Conservation (phyloP, 2,888 invertebrate species). For the Pandemis cinnamomeana region DNA sequence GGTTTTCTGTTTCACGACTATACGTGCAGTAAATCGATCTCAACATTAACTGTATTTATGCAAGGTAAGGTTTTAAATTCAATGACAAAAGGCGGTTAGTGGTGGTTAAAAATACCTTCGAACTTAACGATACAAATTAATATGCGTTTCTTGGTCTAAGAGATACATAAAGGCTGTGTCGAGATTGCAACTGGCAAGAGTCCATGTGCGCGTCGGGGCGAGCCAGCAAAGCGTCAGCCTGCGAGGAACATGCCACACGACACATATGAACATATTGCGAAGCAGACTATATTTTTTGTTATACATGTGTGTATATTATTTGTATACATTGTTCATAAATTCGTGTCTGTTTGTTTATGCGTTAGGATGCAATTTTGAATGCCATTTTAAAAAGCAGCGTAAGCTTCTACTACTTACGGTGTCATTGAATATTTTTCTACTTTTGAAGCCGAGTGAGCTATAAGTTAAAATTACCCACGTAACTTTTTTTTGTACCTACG, state of each 20-base stretch:
- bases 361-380: no score
- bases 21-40: no score
- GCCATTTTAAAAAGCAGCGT: no score
- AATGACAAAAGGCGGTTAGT: neutral
- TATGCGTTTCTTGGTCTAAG: constrained; percentile 25
- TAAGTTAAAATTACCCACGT: neutral
- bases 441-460: neutral
- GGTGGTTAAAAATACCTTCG: neutral
- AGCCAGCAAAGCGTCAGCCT: constrained; percentile 64
- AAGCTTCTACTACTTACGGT: neutral
- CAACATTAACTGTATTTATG: no score
- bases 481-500: neutral
- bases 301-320: neutral
- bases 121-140: neutral
- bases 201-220: constrained; percentile 66
- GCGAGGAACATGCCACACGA: constrained; percentile 52
- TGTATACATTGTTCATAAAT: no score
- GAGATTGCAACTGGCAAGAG: constrained; percentile 66
- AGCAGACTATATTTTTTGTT: neutral
- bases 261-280: constrained; percentile 18
- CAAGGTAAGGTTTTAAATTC: no score
- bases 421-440: neutral
- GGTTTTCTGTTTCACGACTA: neutral
- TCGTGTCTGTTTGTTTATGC: no score
- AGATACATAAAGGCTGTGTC: constrained; percentile 39